phyloP scores from a whole-genome alignment of 2,888 invertebrate genomes.

The Drosophila emarginata region DNA sequence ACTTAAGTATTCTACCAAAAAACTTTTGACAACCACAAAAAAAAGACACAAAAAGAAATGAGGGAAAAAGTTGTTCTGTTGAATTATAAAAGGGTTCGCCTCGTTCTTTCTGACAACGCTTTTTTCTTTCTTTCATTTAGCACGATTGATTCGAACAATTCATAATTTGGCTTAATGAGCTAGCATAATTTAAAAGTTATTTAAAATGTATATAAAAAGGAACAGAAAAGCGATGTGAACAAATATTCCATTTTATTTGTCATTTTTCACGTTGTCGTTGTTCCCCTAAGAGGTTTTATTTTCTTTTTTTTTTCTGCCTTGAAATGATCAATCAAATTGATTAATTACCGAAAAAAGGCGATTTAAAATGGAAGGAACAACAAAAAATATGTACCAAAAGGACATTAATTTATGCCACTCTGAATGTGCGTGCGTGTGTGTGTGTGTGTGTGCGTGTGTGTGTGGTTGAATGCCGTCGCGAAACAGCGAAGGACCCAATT shows the following conservation, averaged over 20 bases:
- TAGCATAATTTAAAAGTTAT: conserved; percentile 48
- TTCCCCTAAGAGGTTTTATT: conserved; percentile 19
- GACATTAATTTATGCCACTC: conserved; percentile 6
- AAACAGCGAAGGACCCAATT: conserved; percentile 19
- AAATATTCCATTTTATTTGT: conserved; percentile 34
- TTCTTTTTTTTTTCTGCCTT: conserved; percentile 24
- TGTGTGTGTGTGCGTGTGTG: neutral
- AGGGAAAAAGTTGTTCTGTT: conserved; percentile 8
- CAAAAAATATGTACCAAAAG: neutral
- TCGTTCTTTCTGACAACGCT: conserved; percentile 21
- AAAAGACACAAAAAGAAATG: neutral
- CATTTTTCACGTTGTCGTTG: conserved; percentile 9
- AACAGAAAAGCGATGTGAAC: neutral
- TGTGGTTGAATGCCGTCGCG: conserved; percentile 3
- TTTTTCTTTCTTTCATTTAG: conserved; percentile 1
- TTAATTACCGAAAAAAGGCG: conserved; percentile 62
- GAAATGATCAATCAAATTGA: conserved; percentile 74
- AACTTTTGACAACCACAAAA: conserved; percentile 20
- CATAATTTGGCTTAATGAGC: conserved; percentile 53
- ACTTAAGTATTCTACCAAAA: conserved; percentile 40
- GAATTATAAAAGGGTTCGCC: conserved; percentile 10
- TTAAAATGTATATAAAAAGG: conserved; percentile 36
- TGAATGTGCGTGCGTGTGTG: neutral
- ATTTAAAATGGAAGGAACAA: conserved; percentile 24
- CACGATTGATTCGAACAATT: conserved; percentile 40